phyloP scores from a whole-genome alignment of 2,888 invertebrate species.

The Nemurella pictetii region DNA sequence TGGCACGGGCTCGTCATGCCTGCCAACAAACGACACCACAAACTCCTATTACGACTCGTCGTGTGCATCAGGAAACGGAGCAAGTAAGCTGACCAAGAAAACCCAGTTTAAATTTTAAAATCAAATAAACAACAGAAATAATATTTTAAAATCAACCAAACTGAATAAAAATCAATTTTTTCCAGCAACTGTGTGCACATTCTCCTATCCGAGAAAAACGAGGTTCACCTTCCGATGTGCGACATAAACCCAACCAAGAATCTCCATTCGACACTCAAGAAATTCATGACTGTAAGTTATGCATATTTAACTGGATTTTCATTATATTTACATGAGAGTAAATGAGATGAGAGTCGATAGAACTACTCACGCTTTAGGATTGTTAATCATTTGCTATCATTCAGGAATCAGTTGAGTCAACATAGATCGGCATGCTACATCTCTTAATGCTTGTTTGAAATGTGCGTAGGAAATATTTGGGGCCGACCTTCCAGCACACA shows the following conservation, averaged over 20 bases:
- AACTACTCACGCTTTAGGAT: no score
- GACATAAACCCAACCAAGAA: slow-evolving; percentile 86
- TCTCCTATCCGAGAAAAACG: slow-evolving; percentile 81
- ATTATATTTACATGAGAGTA: slow-evolving; percentile 4
- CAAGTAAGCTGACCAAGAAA: slow-evolving; percentile 56
- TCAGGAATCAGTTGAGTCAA: no score
- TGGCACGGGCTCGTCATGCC: slow-evolving; percentile 79
- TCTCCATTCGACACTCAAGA: slow-evolving; percentile 81
- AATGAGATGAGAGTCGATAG: not conserved
- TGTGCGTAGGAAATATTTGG: slow-evolving; percentile 77
- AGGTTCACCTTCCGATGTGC: slow-evolving; percentile 82
- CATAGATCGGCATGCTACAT: no score
- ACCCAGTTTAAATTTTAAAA: not conserved
- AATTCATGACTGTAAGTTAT: slow-evolving; percentile 75
- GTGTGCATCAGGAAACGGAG: slow-evolving; percentile 79
- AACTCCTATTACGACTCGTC: slow-evolving; percentile 75
- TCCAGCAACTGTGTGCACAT: slow-evolving; percentile 76
- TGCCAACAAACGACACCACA: slow-evolving; percentile 66
- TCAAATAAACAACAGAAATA: not conserved
- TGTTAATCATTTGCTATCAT: no score
- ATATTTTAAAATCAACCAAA: not conserved
- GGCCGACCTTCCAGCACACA: slow-evolving; percentile 80
- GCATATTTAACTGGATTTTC: not conserved
- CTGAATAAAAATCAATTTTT: slow-evolving; percentile 7
- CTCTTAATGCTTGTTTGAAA: not conserved